A percentile compares a stretch with the other conserved stretches of the same genome.
Evolutionary conservation across 2,888 invertebrate genomes (phyloP).

Genomic region (Embidobia sp.): DNA sequence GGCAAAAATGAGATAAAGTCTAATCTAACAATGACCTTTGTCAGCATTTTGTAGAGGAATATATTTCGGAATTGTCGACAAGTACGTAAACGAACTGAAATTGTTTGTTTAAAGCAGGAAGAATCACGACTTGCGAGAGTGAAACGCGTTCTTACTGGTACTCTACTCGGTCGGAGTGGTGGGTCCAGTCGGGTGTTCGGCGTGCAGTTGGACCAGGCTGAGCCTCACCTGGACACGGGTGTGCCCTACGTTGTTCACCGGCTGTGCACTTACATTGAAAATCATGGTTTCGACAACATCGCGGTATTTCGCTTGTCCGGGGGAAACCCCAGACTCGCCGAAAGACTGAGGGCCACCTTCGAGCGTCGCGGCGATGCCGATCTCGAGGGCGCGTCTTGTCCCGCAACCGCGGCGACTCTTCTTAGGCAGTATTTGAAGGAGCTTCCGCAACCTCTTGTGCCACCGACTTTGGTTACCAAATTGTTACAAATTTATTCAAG

Average conservation of each 20-base stretch:
- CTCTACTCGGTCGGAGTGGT: constrained; percentile 74
- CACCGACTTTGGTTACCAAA: constrained; percentile 80
- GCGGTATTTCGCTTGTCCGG: constrained; percentile 83
- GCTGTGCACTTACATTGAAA: constrained; percentile 81
- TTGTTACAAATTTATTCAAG: constrained; percentile 76
- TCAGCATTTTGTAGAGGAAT: too few relatives aligned
- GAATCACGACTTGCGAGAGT: constrained; percentile 79
- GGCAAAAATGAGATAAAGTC: too few relatives aligned
- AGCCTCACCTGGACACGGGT: constrained; percentile 78
- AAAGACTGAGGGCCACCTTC: constrained; percentile 82
- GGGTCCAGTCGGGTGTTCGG: constrained; percentile 76
- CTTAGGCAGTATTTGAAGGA: constrained; percentile 84
- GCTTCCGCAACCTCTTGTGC: constrained; percentile 83
- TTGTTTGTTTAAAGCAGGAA: constrained; percentile 71
- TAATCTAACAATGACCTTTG: too few relatives aligned
- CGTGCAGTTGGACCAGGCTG: constrained; percentile 76
- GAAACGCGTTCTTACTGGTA: constrained; percentile 78
- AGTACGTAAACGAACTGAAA: too few relatives aligned
- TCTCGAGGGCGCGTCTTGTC: constrained; percentile 81
- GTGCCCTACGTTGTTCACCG: constrained; percentile 81
- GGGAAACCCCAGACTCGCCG: constrained; percentile 83
- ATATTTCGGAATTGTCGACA: too few relatives aligned
- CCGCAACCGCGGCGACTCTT: constrained; percentile 83
- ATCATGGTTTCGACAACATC: constrained; percentile 78
- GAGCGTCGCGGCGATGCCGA: constrained; percentile 83